Evolutionary conservation across 2,888 invertebrate species (phyloP).

Genomic region (Xestia rhomboidea): DNA sequence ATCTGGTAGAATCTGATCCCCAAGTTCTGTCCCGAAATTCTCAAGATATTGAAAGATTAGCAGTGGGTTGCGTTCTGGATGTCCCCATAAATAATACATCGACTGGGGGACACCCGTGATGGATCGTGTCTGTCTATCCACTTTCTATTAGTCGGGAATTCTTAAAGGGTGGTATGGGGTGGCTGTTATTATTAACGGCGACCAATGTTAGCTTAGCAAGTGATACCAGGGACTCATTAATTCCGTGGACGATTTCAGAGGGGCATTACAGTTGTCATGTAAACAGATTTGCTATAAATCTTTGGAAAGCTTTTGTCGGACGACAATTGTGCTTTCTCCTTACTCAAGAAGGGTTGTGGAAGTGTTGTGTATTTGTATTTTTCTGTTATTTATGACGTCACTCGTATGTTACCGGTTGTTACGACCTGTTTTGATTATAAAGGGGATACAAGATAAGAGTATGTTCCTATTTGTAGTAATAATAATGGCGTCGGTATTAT

Average conservation of each 20-base stretch:
- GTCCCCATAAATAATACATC: constrained; percentile 90
- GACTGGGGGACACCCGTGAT: constrained; percentile 86
- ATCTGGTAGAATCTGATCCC: constrained; percentile 75
- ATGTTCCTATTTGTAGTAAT: constrained; percentile 44
- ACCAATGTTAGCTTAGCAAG: constrained; percentile 87
- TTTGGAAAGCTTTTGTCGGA: constrained; percentile 66
- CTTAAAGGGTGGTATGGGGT: constrained; percentile 89
- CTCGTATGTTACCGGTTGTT: constrained; percentile 32
- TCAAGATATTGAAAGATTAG: constrained; percentile 91
- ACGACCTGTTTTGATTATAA: constrained; percentile 43
- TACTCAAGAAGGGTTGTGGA: constrained; percentile 58
- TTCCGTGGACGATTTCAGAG: constrained; percentile 74
- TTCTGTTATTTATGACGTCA: constrained; percentile 61
- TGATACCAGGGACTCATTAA: constrained; percentile 83
- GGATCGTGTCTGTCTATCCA: constrained; percentile 88
- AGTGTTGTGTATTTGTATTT: constrained; percentile 50
- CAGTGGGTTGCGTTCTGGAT: constrained; percentile 85
- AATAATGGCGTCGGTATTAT: constrained; percentile 19
- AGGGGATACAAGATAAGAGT: constrained; percentile 20
- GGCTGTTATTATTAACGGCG: constrained; percentile 84
- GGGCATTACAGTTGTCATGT: constrained; percentile 79
- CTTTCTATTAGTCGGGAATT: constrained; percentile 90
- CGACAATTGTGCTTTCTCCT: constrained; percentile 60
- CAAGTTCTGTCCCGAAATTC: constrained; percentile 85
- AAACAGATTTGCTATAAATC: constrained; percentile 78